Conservation (phyloP, 1,140 invertebrate genomes). For the Nephila pilipes region DNA sequence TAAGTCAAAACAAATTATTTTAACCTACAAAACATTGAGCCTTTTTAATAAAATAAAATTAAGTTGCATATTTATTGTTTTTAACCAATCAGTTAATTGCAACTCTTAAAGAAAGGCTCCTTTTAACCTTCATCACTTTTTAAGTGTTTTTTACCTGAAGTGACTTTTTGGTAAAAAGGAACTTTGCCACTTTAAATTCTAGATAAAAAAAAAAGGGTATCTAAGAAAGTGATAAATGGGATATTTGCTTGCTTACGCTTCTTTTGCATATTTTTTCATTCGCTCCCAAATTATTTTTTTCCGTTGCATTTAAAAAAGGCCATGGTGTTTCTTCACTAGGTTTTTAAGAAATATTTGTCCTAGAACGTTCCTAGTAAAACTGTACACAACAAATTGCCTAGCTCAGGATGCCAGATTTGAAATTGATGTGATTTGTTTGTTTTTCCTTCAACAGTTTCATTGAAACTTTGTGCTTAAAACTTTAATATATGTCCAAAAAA, state of each 20-base stretch:
- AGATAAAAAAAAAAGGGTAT: not conserved
- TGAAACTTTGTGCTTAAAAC: not conserved
- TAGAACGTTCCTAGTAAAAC: not conserved
- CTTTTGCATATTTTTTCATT: not conserved
- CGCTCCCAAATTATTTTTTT: not conserved
- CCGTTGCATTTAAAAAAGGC: not conserved
- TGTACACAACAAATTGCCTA: not conserved
- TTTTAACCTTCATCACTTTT: not conserved
- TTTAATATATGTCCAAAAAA: not conserved
- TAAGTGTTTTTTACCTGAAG: not conserved
- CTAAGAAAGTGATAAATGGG: conserved; percentile 51
- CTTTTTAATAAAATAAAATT: too few relatives aligned
- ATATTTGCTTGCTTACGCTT: conserved; percentile 7
- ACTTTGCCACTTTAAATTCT: not conserved
- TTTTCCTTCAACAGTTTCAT: not conserved
- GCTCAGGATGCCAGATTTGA: not conserved
- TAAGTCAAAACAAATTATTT: too few relatives aligned
- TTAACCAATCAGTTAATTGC: not conserved
- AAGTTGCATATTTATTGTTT: too few relatives aligned
- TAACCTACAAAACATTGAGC: too few relatives aligned
- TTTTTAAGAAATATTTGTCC: not conserved
- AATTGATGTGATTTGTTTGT: not conserved
- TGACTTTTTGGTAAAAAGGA: not conserved
- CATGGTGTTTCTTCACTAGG: not conserved
- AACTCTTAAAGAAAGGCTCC: not conserved